Conservation (phyloP, 2,113 vertebrate species). For the Xenopus laevis region DNA sequence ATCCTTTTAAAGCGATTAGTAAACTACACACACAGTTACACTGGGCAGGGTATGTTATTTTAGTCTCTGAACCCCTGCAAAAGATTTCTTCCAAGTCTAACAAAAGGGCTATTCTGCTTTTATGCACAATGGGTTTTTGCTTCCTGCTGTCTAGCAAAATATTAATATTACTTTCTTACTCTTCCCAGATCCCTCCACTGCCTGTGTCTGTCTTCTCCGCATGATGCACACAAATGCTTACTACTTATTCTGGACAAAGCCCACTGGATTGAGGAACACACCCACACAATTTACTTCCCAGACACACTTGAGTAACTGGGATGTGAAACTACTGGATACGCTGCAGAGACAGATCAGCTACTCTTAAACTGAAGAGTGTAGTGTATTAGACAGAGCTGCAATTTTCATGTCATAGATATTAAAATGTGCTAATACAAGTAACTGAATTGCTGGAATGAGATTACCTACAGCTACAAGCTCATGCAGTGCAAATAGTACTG, state of each 20-base stretch:
- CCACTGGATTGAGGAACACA: constrained; percentile 7
- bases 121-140: constrained; percentile 12
- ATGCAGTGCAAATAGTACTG: too few relatives aligned
- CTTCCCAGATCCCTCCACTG: constrained; percentile 14
- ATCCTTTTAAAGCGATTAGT: too few relatives aligned
- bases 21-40: too few relatives aligned
- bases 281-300: neutral
- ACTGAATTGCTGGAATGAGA: too few relatives aligned
- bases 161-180: constrained; percentile 38
- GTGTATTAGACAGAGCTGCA: too few relatives aligned
- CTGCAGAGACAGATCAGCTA: neutral
- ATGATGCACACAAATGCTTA: constrained; percentile 30
- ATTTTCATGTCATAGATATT: too few relatives aligned
- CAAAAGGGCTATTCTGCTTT: constrained; percentile 17
- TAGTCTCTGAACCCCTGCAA: neutral
- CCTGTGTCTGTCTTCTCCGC: constrained; percentile 14
- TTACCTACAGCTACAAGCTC: too few relatives aligned
- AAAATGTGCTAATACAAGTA: too few relatives aligned
- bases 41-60: neutral
- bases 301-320: constrained; percentile 10
- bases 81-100: neutral
- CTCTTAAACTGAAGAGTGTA: neutral
- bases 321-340: neutral
- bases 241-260: constrained; percentile 5
- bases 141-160: constrained; percentile 31